Evolutionary conservation across 1,140 invertebrate genomes (phyloP).

Genomic region (Ceratina australensis): DNA sequence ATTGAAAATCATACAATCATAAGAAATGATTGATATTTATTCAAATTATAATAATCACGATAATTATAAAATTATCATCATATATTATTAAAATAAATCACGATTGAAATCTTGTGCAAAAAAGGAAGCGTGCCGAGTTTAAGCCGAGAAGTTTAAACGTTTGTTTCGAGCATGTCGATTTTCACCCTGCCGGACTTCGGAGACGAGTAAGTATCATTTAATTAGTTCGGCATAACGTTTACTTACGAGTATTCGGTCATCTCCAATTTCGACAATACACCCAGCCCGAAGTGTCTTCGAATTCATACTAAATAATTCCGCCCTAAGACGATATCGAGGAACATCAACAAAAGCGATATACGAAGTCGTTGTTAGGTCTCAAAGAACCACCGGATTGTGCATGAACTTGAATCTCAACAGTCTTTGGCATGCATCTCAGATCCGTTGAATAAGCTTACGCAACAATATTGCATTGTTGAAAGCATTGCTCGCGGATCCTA

Average conservation of each 20-base stretch:
- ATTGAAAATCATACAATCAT: too few species aligned
- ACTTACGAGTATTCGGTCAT: not conserved
- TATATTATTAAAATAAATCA: too few species aligned
- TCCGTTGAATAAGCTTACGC: not conserved
- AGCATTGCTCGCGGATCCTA: not conserved
- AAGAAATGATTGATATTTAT: too few species aligned
- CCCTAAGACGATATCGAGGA: not conserved
- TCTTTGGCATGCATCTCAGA: slow-evolving; percentile 18
- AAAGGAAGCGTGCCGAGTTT: too few species aligned
- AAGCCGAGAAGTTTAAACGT: too few species aligned
- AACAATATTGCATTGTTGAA: slow-evolving; percentile 8
- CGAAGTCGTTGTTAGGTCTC: slow-evolving; percentile 11
- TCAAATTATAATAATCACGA: too few species aligned
- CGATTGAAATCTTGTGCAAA: too few species aligned
- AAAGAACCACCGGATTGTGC: slow-evolving; percentile 1
- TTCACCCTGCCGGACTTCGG: too few species aligned
- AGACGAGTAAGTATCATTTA: too few species aligned
- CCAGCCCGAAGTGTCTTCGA: not conserved
- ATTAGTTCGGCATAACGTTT: too few species aligned
- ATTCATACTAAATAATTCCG: not conserved
- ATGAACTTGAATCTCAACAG: slow-evolving; percentile 24
- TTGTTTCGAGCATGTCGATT: too few species aligned
- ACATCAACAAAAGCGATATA: slow-evolving; percentile 18
- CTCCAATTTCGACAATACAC: not conserved
- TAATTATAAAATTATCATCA: too few species aligned